These are phyloP conservation scores for Tragelaphus imberbis DNA, from an alignment of 2,113 vertebrate genomes.

Conservation along the genomic window DNA sequence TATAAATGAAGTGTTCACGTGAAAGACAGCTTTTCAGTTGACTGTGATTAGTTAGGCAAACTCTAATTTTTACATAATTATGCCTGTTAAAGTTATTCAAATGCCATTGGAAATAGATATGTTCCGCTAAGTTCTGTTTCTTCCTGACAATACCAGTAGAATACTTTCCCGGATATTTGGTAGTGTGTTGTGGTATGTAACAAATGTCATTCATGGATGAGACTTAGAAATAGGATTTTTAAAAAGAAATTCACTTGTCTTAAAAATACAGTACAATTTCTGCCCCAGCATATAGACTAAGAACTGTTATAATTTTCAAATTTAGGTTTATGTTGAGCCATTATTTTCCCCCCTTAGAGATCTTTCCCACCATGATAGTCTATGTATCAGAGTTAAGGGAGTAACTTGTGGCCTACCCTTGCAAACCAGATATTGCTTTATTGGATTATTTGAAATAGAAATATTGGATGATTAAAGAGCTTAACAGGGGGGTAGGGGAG, in stretches of 20 bases:
- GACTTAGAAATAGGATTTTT: not conserved
- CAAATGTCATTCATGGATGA: not conserved
- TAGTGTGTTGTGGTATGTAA: not conserved
- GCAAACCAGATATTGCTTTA: not conserved
- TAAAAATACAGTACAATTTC: not conserved
- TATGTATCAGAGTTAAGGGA: not conserved
- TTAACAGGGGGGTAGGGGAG: not conserved
- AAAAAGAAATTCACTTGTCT: not conserved
- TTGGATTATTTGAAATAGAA: not conserved
- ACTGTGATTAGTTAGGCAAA: not conserved
- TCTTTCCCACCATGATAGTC: not conserved
- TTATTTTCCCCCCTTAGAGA: not conserved
- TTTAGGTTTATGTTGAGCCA: not conserved
- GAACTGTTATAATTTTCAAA: not conserved
- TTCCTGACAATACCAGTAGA: not conserved
- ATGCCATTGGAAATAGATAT: not conserved
- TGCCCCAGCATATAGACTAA: not conserved
- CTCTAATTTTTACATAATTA: not conserved
- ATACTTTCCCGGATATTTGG: not conserved
- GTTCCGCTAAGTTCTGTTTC: not conserved
- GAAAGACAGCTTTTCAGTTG: not conserved
- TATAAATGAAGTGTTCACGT: not conserved
- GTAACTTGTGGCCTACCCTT: not conserved
- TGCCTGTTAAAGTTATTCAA: not conserved
- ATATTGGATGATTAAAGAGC: not conserved